Base-by-base conservation (phyloP, 2,797 vertebrate genomes). In the Botia kubotai region DNA sequence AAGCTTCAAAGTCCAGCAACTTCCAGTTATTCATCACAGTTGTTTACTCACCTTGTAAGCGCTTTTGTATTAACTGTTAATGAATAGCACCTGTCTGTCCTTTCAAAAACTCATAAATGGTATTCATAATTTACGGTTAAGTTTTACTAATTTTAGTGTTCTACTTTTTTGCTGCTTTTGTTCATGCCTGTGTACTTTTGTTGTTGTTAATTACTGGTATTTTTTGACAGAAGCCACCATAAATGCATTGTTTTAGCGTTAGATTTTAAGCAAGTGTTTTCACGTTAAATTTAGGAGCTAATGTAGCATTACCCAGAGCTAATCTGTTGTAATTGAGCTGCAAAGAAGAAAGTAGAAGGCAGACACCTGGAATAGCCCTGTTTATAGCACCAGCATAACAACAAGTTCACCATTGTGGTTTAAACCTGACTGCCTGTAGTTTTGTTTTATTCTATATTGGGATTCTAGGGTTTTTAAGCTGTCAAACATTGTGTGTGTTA, bases 241-340 rank as follows among this genome's bases (percentile, higher is more conserved):
- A 48, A 60, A 33, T 46, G 17, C 16, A 29, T 53, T 33, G 39
- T 78, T 65, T 72, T 75, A 55, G 29, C 69, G 62, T 69, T 79
- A 46, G 48, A 71, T 71, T 67, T 68, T 10, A 75, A 75, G 39
- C 11, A 66, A 55, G 77, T 70, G 16, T 74, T 77, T 80, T 75
- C 11, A 23, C 16, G 46, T 69, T 72, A 21, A 53, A 29, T 13
- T 86, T 65, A 72, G 90, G 87, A 85, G 85, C 87, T 87, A 89
- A 91, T 93, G 92, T 93, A 93, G 93, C 93, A 90, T 88, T 88
- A 87, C 78, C 88, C 87, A 88, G 89, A 88, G 87, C 88, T 86
- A 77, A 76, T 78, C 33, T 72, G 12, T 79, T 88, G 79, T 78
- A 65, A 79, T 70, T 39, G 17, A 71, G 83, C 84, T 85, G 80